phyloP scores from a whole-genome alignment of 2,113 vertebrate species.

The Notechis scutatus region DNA sequence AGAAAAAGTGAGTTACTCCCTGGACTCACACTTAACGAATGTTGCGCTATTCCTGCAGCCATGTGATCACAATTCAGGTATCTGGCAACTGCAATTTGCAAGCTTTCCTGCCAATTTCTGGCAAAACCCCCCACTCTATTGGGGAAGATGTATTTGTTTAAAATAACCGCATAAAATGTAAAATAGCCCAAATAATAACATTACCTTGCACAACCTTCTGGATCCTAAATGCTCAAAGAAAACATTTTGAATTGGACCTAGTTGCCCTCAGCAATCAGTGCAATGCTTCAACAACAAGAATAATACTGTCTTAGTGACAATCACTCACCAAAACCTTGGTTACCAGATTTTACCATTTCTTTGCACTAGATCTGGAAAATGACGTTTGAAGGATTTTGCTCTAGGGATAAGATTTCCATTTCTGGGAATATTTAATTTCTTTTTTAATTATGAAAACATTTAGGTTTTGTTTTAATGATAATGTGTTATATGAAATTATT shows the following conservation, averaged over 20 bases:
- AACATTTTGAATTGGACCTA: background rate
- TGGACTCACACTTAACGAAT: background rate
- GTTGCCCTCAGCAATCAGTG: background rate
- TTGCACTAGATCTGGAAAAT: background rate
- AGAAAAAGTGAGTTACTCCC: background rate
- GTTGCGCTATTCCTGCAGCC: background rate
- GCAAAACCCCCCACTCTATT: background rate
- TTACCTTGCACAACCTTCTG: background rate
- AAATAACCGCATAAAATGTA: background rate
- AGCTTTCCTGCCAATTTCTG: background rate
- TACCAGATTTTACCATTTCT: background rate
- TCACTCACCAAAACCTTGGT: background rate
- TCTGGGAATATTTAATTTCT: background rate
- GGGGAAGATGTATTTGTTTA: background rate
- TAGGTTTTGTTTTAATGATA: background rate
- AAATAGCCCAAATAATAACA: background rate
- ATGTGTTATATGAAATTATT: background rate
- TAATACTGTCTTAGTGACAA: background rate
- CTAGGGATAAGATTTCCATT: background rate
- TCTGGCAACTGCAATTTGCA: background rate
- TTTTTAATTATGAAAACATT: background rate
- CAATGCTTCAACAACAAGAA: background rate
- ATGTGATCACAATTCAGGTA: background rate
- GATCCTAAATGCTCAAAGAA: background rate
- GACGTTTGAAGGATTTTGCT: background rate